These are phyloP conservation scores for Psilopsiagon aurifrons DNA, from an alignment of 2,113 vertebrate species.

Conservation along the genomic window DNA sequence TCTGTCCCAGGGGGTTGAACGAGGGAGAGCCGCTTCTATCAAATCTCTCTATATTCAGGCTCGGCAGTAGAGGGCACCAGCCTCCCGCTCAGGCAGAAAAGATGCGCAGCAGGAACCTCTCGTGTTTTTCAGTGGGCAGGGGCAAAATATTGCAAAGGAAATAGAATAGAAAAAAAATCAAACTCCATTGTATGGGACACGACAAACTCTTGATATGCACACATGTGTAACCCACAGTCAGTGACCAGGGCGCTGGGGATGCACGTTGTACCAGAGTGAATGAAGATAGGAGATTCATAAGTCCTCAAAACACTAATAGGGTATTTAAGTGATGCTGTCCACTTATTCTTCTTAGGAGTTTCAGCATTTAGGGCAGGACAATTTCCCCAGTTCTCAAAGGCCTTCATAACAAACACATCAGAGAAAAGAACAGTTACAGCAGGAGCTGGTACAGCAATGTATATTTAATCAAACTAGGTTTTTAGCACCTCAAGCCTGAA, in stretches of 20 bases:
- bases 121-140: background rate
- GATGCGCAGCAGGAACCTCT: background rate
- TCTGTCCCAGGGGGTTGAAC: background rate
- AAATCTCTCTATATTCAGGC: background rate
- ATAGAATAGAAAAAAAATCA: background rate
- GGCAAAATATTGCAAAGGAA: background rate
- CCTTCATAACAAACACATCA: background rate
- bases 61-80: slow-evolving; percentile 49
- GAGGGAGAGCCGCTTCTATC: background rate
- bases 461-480: background rate
- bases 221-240: background rate
- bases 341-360: background rate
- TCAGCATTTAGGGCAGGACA: background rate
- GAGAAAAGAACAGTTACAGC: background rate
- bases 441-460: background rate
- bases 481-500: background rate
- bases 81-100: background rate
- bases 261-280: fast-evolving
- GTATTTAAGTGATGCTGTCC: background rate
- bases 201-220: background rate
- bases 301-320: fast-evolving
- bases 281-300: background rate
- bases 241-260: fast-evolving
- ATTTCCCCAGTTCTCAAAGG: background rate
- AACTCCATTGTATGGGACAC: background rate